Base-by-base conservation (phyloP, 2,797 vertebrate genomes). In the Anabas testudineus region DNA sequence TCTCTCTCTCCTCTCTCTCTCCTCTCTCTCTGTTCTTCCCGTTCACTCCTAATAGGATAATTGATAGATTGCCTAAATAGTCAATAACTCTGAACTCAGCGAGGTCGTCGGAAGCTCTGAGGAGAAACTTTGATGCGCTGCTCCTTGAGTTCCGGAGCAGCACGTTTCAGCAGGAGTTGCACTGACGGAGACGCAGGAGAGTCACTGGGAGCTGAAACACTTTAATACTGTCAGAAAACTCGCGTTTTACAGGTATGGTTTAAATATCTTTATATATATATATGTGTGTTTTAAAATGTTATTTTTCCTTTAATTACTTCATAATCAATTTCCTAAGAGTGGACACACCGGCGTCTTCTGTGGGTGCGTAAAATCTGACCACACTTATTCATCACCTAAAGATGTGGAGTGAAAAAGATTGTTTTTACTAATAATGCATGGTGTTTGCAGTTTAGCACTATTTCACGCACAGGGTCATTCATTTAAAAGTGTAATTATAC, bases 11-110 rank as follows among this genome's bases (percentile, higher is more conserved):
- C 30, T 63, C 26, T 66, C 47, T 61, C 60, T 4, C 53, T 46
- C 68, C 53, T 45, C 66, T 65, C 63, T 15, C 66, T 57, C 46
- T 48, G 53, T 76, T 63, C 60, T 74, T 81, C 80, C 77, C 74
- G 59, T 67, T 76, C 77, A 70, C 56, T 65, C 59, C 72, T 87
- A 84, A 91, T 78, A 76, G 82, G 78, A 85, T 88, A 86, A 91
- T 83, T 89, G 82, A 90, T 76, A 81, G 78, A 62, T 51, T 21
- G 74, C 26, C 67, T 70, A 55, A 79, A 69, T 58, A 60, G 75
- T 87, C 82, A 66, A 86, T 90, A 84, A 63, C 36, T 28, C 64
- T 16, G 72, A 57, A 76, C 61, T 68, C 43, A 13, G 64, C 34
- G 58, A 76, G 71, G 45, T 68, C 48, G 55, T 28, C 46, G 18